These are phyloP conservation scores for Rhagium mordax DNA, from an alignment of 2,888 invertebrate species.

Conservation along the genomic window DNA sequence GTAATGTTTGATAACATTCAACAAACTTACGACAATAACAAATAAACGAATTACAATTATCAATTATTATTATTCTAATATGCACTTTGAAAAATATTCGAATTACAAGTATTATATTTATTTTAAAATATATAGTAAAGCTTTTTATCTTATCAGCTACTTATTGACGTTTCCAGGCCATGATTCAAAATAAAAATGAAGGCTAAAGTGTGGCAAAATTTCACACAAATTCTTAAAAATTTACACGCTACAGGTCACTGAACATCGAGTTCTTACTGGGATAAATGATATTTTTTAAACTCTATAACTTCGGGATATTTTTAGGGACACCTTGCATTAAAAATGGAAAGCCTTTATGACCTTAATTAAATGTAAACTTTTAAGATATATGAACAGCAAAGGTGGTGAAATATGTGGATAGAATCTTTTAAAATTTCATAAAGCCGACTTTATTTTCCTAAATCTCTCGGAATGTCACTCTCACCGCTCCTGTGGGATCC, in stretches of 20 bases:
- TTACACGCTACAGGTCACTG: constrained; percentile 1
- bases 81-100: constrained; percentile 24
- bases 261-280: background rate
- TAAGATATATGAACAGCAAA: constrained; percentile 63
- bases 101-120: constrained; percentile 30
- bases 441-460: constrained; percentile 46
- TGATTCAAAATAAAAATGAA: constrained; percentile 29
- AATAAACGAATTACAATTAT: background rate
- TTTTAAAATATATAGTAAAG: constrained; percentile 30
- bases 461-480: constrained; percentile 50
- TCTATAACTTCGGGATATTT: background rate
- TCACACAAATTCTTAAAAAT: constrained; percentile 29
- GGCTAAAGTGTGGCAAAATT: constrained; percentile 32
- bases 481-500: constrained; percentile 84
- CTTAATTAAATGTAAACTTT: constrained; percentile 26
- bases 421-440: constrained; percentile 43
- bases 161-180: constrained; percentile 36
- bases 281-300: background rate
- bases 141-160: constrained; percentile 30
- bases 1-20: constrained; percentile 7
- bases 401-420: constrained; percentile 60
- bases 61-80: constrained; percentile 10
- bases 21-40: constrained; percentile 6
- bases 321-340: background rate
- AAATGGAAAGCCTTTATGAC: constrained; percentile 12